Evolutionary conservation across 2,113 vertebrate species (phyloP).

Genomic region (Falco punctatus): DNA sequence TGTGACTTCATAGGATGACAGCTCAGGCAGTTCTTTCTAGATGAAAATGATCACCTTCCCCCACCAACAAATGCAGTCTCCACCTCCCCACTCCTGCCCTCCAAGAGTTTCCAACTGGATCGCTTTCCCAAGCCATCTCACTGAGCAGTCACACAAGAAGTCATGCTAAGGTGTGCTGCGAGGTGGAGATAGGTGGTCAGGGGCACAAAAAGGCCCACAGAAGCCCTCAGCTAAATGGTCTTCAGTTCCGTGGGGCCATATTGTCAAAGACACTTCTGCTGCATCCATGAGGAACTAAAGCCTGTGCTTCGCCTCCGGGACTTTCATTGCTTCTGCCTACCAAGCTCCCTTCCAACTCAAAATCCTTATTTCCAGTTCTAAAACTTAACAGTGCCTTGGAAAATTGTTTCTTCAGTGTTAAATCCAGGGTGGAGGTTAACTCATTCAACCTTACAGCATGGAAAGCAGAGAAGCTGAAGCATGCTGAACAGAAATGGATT

Average conservation of each 20-base stretch:
- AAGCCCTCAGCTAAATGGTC: neutral
- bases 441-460: neutral
- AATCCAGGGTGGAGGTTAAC: neutral
- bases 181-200: neutral
- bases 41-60: neutral
- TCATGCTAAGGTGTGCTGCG: neutral
- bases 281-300: neutral
- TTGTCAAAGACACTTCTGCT: neutral
- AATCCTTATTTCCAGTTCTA: neutral
- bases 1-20: neutral
- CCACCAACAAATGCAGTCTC: neutral
- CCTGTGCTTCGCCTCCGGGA: accelerated
- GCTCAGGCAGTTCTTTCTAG: neutral
- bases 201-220: accelerated
- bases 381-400: neutral
- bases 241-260: neutral
- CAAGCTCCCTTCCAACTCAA: neutral
- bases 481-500: neutral
- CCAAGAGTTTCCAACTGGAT: neutral
- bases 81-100: accelerated
- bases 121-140: accelerated
- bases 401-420: neutral
- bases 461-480: neutral
- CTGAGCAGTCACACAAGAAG: neutral
- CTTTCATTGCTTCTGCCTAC: neutral